phyloP scores from a whole-genome alignment of 2,113 vertebrate species.

The Ammodytes dubius region DNA sequence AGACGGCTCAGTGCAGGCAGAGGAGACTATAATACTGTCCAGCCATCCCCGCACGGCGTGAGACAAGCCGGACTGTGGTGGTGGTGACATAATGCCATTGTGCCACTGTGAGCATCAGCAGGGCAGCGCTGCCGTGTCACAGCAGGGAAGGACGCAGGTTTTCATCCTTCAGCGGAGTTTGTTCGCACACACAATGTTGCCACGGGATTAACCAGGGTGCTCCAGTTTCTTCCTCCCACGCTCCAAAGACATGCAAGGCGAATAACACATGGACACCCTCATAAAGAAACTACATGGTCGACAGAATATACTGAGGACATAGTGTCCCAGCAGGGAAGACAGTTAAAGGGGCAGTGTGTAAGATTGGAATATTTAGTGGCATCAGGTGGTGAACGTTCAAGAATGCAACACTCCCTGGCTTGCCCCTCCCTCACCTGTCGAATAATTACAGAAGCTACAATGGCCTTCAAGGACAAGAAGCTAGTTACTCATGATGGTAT shows the following conservation, averaged over 20 bases:
- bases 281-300: not conserved
- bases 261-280: not conserved
- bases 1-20: slow-evolving; percentile 60
- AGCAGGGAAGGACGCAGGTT: slow-evolving; percentile 58
- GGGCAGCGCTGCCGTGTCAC: slow-evolving; percentile 40
- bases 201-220: slow-evolving; percentile 3
- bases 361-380: too few species aligned
- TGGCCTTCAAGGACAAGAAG: too few species aligned
- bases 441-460: too few species aligned
- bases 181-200: not conserved
- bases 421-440: too few species aligned
- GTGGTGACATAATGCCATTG: slow-evolving; percentile 46
- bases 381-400: too few species aligned
- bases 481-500: too few species aligned
- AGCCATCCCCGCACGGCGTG: slow-evolving; percentile 60
- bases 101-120: slow-evolving; percentile 39
- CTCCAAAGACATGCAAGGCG: not conserved
- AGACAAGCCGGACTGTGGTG: slow-evolving; percentile 48
- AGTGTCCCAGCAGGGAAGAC: not conserved
- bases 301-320: not conserved
- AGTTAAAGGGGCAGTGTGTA: not conserved
- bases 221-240: slow-evolving; percentile 11
- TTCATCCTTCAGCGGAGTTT: slow-evolving; percentile 36
- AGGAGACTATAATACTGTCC: slow-evolving; percentile 46
- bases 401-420: too few species aligned